A percentile compares a stretch with the other conserved stretches of the same genome.
These are phyloP conservation scores for Papilio demoleus DNA, from an alignment of 2,888 invertebrate species.

Conservation along the genomic window DNA sequence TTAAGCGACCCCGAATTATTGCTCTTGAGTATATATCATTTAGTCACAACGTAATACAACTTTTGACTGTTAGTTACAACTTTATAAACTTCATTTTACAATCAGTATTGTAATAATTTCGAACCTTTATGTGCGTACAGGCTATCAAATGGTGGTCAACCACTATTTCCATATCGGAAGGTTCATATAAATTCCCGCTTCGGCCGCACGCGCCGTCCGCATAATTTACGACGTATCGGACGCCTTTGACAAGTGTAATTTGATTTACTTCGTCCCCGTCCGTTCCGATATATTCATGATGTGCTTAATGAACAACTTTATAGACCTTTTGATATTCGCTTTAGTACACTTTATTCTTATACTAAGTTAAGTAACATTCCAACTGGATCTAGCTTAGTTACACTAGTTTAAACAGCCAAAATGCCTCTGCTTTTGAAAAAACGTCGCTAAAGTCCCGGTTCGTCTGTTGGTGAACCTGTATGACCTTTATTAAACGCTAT, in stretches of 20 bases:
- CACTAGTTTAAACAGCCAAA: too few species aligned
- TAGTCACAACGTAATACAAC: too few species aligned
- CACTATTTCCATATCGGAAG: slow-evolving; percentile 45
- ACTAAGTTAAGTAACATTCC: background rate
- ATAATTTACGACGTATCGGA: slow-evolving; percentile 68
- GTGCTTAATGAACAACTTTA: background rate
- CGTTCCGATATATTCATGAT: slow-evolving; percentile 19
- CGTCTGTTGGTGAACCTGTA: too few species aligned
- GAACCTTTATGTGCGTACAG: background rate
- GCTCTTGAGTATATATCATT: too few species aligned
- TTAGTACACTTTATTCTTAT: background rate
- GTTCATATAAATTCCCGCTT: slow-evolving; percentile 45
- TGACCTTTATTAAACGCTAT: too few species aligned
- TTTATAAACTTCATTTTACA: background rate
- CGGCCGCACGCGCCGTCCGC: slow-evolving; percentile 49
- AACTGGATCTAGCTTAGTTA: background rate
- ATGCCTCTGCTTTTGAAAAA: too few species aligned
- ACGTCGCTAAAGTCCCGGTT: too few species aligned
- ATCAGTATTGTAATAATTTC: background rate
- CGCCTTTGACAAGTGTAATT: slow-evolving; percentile 63
- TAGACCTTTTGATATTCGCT: background rate
- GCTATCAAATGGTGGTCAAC: slow-evolving; percentile 39
- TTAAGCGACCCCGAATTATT: too few species aligned
- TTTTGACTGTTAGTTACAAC: background rate
- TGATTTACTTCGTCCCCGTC: slow-evolving; percentile 56